Conservation (phyloP, 92 coral and sea anemone genomes). For the Phenganax subtilis region DNA sequence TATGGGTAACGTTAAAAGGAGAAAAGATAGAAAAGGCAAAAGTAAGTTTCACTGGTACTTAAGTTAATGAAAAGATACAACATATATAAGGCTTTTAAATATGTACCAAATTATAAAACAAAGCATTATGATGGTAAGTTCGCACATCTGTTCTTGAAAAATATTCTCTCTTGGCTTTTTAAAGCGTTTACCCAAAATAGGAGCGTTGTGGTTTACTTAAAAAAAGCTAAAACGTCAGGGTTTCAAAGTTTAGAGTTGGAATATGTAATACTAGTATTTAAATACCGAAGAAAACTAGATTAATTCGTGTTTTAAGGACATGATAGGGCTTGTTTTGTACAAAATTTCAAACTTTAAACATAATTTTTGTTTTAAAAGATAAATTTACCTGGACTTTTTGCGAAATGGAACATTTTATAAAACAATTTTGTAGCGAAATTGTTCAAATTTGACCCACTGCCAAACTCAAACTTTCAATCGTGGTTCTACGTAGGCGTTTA, state of each 20-base stretch:
- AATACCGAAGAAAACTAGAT: neutral
- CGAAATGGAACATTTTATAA: neutral
- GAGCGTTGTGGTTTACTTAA: no score
- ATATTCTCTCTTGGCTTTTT: no score
- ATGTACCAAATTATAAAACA: neutral
- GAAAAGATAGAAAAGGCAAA: conserved; percentile 29
- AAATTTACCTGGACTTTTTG: neutral
- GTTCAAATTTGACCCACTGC: neutral
- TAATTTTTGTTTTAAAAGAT: neutral
- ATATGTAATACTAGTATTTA: no score
- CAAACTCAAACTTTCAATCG: neutral
- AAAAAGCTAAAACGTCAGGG: no score
- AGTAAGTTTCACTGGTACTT: conserved; percentile 10
- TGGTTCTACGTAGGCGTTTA: conserved; percentile 4
- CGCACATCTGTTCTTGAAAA: no score
- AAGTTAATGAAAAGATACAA: neutral
- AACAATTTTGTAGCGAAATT: neutral
- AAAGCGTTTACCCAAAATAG: neutral
- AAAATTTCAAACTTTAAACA: neutral
- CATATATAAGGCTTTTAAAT: neutral
- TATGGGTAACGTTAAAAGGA: conserved; percentile 47
- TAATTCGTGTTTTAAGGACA: neutral
- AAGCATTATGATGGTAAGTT: no score
- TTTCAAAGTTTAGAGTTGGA: no score
- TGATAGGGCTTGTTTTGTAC: neutral